Percentiles rank a stretch among this genome's conserved stretches.
These are phyloP conservation scores for Daphoenositta chrysoptera DNA, from an alignment of 2,113 vertebrate species.

Conservation along the genomic window DNA sequence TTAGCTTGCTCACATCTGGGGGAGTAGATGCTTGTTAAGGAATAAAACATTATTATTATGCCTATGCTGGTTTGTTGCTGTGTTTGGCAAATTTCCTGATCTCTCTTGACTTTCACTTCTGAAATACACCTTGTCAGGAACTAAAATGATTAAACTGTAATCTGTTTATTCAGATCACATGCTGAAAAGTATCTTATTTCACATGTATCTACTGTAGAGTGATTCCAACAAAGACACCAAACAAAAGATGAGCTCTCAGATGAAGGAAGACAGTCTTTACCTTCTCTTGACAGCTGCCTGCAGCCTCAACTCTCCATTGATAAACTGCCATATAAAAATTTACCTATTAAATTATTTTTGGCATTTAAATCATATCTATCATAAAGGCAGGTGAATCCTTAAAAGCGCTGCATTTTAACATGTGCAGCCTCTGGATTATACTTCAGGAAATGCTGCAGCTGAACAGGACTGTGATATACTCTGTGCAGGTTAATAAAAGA, in stretches of 20 bases:
- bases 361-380: background rate
- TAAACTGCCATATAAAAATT: background rate
- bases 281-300: background rate
- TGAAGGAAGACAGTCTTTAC: background rate
- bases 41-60: background rate
- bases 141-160: background rate
- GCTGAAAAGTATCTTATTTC: background rate
- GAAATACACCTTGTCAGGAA: background rate
- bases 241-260: background rate
- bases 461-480: background rate
- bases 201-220: background rate
- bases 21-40: background rate
- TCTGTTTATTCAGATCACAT: background rate
- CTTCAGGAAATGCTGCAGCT: background rate
- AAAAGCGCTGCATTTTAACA: background rate
- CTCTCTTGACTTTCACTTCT: background rate
- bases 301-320: background rate
- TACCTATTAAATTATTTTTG: background rate
- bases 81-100: background rate
- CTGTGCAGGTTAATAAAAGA: background rate
- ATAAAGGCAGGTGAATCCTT: background rate
- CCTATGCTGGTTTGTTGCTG: background rate
- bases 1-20: background rate
- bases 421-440: background rate
- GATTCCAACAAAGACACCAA: background rate